Evolutionary conservation across 2,113 vertebrate species (phyloP), one percentile per base, ranked within the genome.

Genomic region (Clarias macrocephalus): DNA sequence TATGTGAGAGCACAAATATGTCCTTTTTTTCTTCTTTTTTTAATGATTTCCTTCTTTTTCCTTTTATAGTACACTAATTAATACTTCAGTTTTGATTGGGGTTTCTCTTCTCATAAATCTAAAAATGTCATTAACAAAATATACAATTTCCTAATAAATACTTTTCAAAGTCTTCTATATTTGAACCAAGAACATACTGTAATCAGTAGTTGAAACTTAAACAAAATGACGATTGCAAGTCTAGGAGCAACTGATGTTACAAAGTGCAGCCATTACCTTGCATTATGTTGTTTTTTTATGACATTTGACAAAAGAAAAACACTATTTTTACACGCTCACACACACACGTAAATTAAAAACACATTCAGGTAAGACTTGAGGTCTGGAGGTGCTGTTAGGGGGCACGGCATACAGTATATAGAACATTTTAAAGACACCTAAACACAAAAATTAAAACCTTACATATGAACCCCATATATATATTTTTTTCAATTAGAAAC

Each of bases 51-150:
- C 87, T 88, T 89, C 91, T 89, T 89, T 84, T 63, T 91, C 93
- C 90, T 92, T 92, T 93, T 83, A 91, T 92, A 92, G 88, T 92
- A 92, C 91, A 92, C 91, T 86, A 92, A 89, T 84, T 91, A 89
- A 85, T 91, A 90, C 89, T 93, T 93, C 91, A 95, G 93, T 92
- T 94, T 93, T 92, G 91, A 94, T 93, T 72, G 75, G 65, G 73
- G 65, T 92, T 93, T 93, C 90, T 88, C 48, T 90, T 90, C 93
- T 94, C 89, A 93, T 91, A 94, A 92, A 93, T 94, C 94, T 96
- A 95, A 91, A 95, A 96, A 95, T 91, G 93, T 95, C 94, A 91
- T 91, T 93, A 93, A 94, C 94, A 96, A 96, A 96, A 95, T 95
- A 95, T 95, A 95, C 94, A 95, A 95, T 93, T 96, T 90, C 92